Evolutionary conservation across 2,113 vertebrate genomes (phyloP).

Genomic region (Aptenodytes forsteri): DNA sequence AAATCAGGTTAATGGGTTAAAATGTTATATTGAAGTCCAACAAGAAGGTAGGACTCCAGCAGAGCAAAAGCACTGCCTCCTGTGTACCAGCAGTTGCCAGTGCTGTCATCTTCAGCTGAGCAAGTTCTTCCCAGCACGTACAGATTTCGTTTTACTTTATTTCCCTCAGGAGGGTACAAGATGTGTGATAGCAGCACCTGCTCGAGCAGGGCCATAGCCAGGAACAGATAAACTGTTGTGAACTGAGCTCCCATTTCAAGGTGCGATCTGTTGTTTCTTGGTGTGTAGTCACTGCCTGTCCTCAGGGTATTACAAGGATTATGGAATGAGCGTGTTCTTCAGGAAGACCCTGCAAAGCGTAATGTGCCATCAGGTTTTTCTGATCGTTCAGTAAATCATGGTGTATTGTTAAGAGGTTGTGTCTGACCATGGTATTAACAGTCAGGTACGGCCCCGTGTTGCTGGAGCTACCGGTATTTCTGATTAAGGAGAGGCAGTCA

Average conservation of each 20-base stretch:
- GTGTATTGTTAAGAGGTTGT: not conserved
- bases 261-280: not conserved
- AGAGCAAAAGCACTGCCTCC: not conserved
- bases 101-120: not conserved
- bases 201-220: accelerated
- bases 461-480: not conserved
- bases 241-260: not conserved
- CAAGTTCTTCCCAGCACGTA: not conserved
- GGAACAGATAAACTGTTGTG: not conserved
- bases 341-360: not conserved
- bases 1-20: not conserved
- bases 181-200: not conserved
- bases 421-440: not conserved
- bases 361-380: not conserved
- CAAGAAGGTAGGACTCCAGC: not conserved
- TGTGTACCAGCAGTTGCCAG: not conserved
- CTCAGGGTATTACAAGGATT: not conserved
- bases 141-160: not conserved
- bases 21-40: not conserved
- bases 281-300: not conserved
- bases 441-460: accelerated
- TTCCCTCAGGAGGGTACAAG: not conserved
- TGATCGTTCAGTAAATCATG: accelerated
- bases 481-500: not conserved
- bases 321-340: not conserved